Conservation (phyloP, 2,888 invertebrate species). For the Scelioninae gen. 1 region DNA sequence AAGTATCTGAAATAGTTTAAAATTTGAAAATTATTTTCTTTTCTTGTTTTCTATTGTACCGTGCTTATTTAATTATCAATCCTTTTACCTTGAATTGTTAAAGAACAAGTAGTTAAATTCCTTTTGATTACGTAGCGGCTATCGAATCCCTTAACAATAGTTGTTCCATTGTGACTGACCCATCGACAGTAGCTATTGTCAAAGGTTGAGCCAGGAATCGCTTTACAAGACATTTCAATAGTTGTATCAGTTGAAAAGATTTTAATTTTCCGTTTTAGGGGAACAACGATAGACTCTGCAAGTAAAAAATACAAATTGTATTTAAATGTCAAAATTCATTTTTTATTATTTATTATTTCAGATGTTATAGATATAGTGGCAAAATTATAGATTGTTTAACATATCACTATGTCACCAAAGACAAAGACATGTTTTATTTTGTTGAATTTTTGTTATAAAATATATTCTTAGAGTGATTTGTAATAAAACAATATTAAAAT, state of each 20-base stretch:
- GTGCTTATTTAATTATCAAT: not conserved
- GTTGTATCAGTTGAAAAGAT: constrained; percentile 6
- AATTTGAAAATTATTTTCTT: too few relatives aligned
- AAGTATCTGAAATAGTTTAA: not conserved
- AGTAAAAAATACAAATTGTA: not conserved
- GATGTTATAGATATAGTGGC: too few relatives aligned
- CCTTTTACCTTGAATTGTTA: constrained; percentile 28
- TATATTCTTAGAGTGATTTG: too few relatives aligned
- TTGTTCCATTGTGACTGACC: constrained; percentile 71
- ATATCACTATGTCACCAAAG: too few relatives aligned
- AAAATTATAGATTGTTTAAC: too few relatives aligned
- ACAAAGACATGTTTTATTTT: too few relatives aligned
- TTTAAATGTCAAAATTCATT: not conserved
- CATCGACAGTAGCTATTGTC: constrained; percentile 72
- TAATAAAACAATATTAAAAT: too few relatives aligned
- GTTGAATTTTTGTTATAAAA: too few relatives aligned
- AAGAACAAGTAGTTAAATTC: not conserved
- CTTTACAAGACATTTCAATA: constrained; percentile 51
- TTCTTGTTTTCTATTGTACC: not conserved
- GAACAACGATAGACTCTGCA: constrained; percentile 37
- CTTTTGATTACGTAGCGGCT: constrained; percentile 1
- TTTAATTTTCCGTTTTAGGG: constrained; percentile 22
- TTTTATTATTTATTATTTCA: too few relatives aligned
- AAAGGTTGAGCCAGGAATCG: constrained; percentile 58
- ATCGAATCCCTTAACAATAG: constrained; percentile 51